Evolutionary conservation across 2,797 vertebrate genomes (phyloP), one percentile per base, ranked within the genome.

Genomic region (Pseudomugil tenellus): DNA sequence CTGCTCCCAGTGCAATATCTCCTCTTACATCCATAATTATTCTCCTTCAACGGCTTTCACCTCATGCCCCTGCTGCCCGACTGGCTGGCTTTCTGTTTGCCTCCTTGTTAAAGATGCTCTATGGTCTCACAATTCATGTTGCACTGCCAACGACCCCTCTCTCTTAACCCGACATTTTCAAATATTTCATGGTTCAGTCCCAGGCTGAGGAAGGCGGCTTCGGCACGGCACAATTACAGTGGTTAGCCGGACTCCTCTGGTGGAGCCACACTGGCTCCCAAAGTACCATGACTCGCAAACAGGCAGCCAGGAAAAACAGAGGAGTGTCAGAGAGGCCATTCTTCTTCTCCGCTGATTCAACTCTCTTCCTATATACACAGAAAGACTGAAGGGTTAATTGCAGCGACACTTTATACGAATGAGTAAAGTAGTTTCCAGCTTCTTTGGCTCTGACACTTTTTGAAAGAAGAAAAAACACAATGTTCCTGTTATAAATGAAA

Each of bases 131-230:
- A 81, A 90, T 91, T 91, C 88, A 82, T 63, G 48, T 78, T 79
- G 67, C 80, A 82, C 91, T 84, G 80, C 84, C 84, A 89, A 76
- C 81, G 77, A 85, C 84, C 81, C 84, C 75, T 72, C 84, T 74
- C 81, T 83, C 76, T 89, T 90, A 90, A 91, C 89, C 88, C 63
- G 48, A 81, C 89, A 84, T 90, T 91, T 90, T 90, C 74, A 51
- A 90, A 92, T 91, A 91, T 90, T 92, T 91, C 86, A 92, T 79
- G 91, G 92, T 92, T 92, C 91, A 91, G 57, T 90, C 84, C 70
- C 79, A 35, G 87, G 88, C 76, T 85, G 87, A 77, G 84, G 84
- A 90, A 87, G 89, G 87, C 77, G 76, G 88, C 79, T 85, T 84
- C 52, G n/a, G 80, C 68, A 55, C 63, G 64, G 81, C 79, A 84